phyloP scores from a whole-genome alignment of 2,888 invertebrate genomes.

The Platycnemis pennipes region DNA sequence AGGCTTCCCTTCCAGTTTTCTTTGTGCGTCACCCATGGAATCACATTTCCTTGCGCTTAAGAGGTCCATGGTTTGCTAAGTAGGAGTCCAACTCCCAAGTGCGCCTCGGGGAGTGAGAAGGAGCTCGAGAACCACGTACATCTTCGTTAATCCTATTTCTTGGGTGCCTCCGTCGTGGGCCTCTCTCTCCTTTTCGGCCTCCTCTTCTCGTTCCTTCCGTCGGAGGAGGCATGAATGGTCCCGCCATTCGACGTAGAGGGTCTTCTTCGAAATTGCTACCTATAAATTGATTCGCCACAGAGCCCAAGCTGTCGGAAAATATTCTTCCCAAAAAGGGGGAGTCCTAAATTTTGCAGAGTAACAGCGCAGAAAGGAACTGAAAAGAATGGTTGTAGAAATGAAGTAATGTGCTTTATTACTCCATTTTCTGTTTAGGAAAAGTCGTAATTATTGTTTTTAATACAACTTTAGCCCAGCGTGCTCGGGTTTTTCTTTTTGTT shows the following conservation, averaged over 20 bases:
- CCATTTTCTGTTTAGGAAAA: too few species aligned
- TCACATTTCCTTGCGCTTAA: background rate
- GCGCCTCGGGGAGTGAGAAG: conserved; percentile 5
- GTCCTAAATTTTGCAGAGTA: background rate
- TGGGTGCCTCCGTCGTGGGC: background rate
- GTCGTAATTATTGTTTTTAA: too few species aligned
- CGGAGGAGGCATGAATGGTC: background rate
- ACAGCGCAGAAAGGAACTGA: too few species aligned
- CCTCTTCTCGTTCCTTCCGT: background rate
- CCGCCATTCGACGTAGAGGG: background rate
- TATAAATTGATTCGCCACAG: background rate
- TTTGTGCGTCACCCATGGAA: background rate
- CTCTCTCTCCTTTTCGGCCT: background rate
- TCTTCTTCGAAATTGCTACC: background rate
- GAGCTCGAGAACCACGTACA: background rate
- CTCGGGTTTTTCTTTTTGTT: too few species aligned
- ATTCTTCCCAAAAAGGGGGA: background rate
- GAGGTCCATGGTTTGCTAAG: background rate
- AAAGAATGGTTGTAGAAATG: too few species aligned
- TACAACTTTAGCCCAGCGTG: too few species aligned
- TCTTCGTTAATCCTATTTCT: conserved; percentile 13
- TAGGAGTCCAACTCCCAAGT: background rate
- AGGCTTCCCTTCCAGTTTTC: background rate
- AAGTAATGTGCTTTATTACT: too few species aligned
- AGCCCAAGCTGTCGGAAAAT: background rate